Evolutionary conservation across 37 sponge, comb jelly and placozoan species (phyloP), one percentile per base, ranked within the genome.

Genomic region (Geodia barretti): DNA sequence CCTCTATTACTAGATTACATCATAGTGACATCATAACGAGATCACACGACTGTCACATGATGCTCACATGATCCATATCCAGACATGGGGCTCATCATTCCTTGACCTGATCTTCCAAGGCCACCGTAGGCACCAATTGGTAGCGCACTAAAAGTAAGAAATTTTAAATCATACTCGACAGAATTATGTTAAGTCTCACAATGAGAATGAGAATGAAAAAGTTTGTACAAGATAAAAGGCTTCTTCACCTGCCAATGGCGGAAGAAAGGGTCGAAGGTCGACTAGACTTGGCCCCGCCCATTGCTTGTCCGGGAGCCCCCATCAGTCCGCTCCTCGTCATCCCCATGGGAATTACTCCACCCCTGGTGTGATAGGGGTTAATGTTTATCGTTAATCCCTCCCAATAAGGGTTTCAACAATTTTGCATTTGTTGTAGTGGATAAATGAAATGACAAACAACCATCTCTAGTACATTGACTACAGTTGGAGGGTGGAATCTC

Each of bases 211-310:
- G 8, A 28, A 29, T n/a, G 4, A 54, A 42, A 40, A 47, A 54
- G 3, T 40, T 42, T 74, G 59, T 21, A 8, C 60, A 61, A 36
- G 9, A 64, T 64, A 35, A 24, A 34, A 9, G 21, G 26, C 5
- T 4, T 37, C 31, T 20, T 31, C 62, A 92, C 89, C 86, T 88
- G 62, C 89, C 88, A 72, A 92, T 88, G 68, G 89, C 92, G 11
- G 92, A 83, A 26, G 92, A 83, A 21, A 92, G 63, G 35, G 82
- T 78, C 39, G 76, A 84, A 0, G 92, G 88, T 59, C 92, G 62
- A 3, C 60, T n/a, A 2, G 60, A 75, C 60, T 87, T 87, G 28
- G 77, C 35, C 11, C 68, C 47, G 3, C 43, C 64, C 42, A 85
- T 25, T 31, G 79, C 79, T 72, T 85, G 86, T 42, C 79, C 79